Conservation (phyloP, 2,888 invertebrate genomes). For the Pandemis corylana region DNA sequence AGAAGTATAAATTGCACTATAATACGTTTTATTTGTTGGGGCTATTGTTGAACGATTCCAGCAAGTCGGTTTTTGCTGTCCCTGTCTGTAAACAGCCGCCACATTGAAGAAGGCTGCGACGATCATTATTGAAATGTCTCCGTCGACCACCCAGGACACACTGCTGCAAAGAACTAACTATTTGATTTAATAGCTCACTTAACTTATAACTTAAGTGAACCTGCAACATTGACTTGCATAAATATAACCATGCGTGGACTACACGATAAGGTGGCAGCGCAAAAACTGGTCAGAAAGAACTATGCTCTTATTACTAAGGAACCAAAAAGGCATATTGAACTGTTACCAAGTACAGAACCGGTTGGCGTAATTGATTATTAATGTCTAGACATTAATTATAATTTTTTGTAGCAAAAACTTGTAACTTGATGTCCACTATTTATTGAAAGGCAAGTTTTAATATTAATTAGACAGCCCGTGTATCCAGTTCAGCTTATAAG, state of each 20-base stretch:
- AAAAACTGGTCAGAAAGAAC: slow-evolving; percentile 21
- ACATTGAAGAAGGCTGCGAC: slow-evolving; percentile 65
- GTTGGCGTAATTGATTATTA: slow-evolving; percentile 18
- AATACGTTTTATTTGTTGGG: slow-evolving; percentile 39
- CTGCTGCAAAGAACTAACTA: slow-evolving; percentile 53
- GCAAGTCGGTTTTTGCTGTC: slow-evolving; percentile 69
- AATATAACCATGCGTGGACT: background rate
- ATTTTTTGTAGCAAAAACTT: background rate
- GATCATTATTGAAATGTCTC: slow-evolving; percentile 76
- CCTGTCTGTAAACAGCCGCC: slow-evolving; percentile 61
- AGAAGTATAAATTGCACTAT: slow-evolving; percentile 55
- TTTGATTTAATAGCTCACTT: slow-evolving; percentile 33
- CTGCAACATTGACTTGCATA: slow-evolving; percentile 5
- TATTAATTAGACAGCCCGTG: background rate
- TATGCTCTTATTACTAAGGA: slow-evolving; percentile 1
- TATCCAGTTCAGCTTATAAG: background rate
- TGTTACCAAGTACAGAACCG: slow-evolving; percentile 2
- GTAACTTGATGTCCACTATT: background rate
- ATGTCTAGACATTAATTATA: slow-evolving; percentile 15
- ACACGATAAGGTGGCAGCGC: slow-evolving; percentile 1
- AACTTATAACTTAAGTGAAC: slow-evolving; percentile 9
- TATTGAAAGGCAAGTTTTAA: background rate
- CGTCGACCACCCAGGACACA: slow-evolving; percentile 77
- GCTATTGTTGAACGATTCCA: slow-evolving; percentile 55
- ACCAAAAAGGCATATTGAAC: background rate